These are phyloP conservation scores for Torymus tubicola DNA, from an alignment of 2,888 invertebrate genomes.

Conservation along the genomic window DNA sequence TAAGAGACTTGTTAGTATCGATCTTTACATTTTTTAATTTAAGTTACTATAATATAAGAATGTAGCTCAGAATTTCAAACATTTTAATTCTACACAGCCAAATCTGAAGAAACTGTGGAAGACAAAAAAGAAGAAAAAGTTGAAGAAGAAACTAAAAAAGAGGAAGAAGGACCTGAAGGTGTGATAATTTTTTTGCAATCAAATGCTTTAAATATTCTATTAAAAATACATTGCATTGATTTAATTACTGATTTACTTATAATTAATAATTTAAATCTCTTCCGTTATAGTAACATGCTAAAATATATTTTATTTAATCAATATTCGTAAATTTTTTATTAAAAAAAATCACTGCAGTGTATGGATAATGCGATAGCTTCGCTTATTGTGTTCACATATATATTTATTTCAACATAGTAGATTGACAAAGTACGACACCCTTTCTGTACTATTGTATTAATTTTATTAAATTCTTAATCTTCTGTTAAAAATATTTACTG, in stretches of 20 bases:
- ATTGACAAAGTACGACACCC: not conserved
- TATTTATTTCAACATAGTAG: not conserved
- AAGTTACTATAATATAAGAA: too few relatives aligned
- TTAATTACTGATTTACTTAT: not conserved
- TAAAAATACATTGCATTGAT: slow-evolving; percentile 8
- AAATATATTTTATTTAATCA: too few relatives aligned
- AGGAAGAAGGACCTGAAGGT: slow-evolving; percentile 75
- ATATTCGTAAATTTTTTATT: not conserved
- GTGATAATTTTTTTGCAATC: slow-evolving; percentile 58
- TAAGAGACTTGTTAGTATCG: too few relatives aligned
- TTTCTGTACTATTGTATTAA: too few relatives aligned
- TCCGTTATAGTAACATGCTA: too few relatives aligned
- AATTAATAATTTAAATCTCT: too few relatives aligned
- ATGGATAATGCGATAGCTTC: not conserved
- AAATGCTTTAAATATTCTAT: not conserved
- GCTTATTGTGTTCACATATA: not conserved
- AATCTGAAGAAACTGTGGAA: slow-evolving; percentile 71
- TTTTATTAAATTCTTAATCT: too few relatives aligned
- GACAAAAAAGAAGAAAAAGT: slow-evolving; percentile 76
- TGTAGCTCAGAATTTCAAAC: too few relatives aligned
- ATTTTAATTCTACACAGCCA: slow-evolving; percentile 66
- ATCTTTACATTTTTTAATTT: too few relatives aligned
- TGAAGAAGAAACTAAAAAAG: slow-evolving; percentile 68
- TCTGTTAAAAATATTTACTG: too few relatives aligned
- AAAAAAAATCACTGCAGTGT: slow-evolving; percentile 11